phyloP scores from a whole-genome alignment of 2,888 invertebrate genomes.

The Xanthorhoe spadicearia region DNA sequence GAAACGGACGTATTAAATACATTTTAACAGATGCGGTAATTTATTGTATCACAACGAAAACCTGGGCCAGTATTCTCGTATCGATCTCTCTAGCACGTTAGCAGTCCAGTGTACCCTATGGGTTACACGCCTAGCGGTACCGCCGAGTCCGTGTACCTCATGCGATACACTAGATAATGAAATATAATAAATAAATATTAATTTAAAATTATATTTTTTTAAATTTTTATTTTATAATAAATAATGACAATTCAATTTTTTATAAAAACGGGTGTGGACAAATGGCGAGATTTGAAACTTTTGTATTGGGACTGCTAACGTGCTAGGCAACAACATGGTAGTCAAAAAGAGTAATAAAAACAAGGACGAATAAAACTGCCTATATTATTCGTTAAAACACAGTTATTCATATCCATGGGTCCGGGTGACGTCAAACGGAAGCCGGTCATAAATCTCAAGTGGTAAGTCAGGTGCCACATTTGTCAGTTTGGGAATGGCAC shows the following conservation, averaged over 20 bases:
- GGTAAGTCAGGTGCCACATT: not conserved
- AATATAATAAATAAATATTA: too few species aligned
- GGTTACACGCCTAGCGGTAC: too few species aligned
- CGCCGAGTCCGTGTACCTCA: too few species aligned
- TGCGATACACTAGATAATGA: too few species aligned
- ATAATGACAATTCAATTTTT: too few species aligned
- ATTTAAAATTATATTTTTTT: too few species aligned
- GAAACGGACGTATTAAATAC: not conserved
- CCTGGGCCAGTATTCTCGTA: not conserved
- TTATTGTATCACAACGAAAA: not conserved
- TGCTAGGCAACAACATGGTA: not conserved
- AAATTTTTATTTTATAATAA: too few species aligned
- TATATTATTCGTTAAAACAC: not conserved
- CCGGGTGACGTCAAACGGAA: conserved; percentile 27
- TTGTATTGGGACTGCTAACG: too few species aligned
- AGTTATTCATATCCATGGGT: not conserved
- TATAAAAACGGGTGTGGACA: too few species aligned
- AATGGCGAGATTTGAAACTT: too few species aligned
- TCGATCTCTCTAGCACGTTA: too few species aligned
- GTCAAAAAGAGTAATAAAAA: not conserved
- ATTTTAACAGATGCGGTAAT: not conserved
- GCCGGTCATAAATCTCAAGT: conserved; percentile 15
- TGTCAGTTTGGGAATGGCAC: not conserved
- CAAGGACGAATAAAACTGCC: not conserved
- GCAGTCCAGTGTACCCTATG: too few species aligned